Evolutionary conservation across 2,797 vertebrate genomes (phyloP).

Genomic region (Falco columbarius): DNA sequence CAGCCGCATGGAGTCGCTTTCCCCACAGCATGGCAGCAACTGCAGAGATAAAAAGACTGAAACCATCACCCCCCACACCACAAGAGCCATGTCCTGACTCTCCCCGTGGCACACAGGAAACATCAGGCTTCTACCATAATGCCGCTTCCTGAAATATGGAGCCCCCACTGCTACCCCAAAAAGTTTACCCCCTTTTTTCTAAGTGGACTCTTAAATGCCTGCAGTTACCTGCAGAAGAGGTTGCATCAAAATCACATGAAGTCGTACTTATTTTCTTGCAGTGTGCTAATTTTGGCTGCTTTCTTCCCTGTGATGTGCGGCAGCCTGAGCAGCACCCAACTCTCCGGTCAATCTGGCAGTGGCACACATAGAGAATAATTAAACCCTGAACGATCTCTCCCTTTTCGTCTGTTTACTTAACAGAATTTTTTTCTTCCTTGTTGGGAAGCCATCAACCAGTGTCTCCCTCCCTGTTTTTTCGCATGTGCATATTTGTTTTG

Average conservation of each 20-base stretch:
- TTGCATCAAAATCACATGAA: not conserved
- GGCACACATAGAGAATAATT: not conserved
- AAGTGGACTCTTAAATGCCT: not conserved
- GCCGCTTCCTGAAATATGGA: not conserved
- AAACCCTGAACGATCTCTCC: constrained; percentile 13
- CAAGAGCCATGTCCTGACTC: fast-evolving
- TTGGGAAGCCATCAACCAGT: constrained; percentile 28
- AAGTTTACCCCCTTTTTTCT: not conserved
- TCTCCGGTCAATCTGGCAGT: not conserved
- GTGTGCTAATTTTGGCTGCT: constrained; percentile 16
- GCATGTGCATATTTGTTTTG: constrained; percentile 64
- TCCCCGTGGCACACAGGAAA: fast-evolving
- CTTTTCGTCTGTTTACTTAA: constrained; percentile 58
- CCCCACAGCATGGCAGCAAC: not conserved
- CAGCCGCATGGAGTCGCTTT: fast-evolving
- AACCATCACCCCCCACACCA: not conserved
- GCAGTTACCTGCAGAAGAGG: not conserved
- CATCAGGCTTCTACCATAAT: not conserved
- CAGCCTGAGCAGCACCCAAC: constrained; percentile 13
- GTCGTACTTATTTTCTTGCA: not conserved
- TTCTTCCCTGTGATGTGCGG: not conserved
- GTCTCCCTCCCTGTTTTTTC: constrained; percentile 20
- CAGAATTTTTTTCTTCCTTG: constrained; percentile 41
- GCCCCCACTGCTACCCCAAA: not conserved
- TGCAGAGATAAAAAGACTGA: not conserved